Evolutionary conservation across 2,888 invertebrate genomes (phyloP).

Genomic region (Sympetrum striolatum): DNA sequence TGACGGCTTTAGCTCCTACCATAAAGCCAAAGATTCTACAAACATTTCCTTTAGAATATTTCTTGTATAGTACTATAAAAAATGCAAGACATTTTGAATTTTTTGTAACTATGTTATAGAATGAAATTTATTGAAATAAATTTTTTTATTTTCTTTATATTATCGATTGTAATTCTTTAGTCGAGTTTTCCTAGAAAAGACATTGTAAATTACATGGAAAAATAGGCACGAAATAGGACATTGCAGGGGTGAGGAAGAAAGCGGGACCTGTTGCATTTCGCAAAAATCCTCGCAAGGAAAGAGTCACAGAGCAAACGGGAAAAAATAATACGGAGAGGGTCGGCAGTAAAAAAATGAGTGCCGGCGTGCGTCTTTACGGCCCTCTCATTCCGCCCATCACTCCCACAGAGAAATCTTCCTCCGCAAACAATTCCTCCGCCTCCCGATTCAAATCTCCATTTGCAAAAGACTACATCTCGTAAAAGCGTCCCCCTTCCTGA

Average conservation of each 20-base stretch:
- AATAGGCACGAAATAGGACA: not conserved
- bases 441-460: constrained; percentile 9
- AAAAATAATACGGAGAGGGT: constrained; percentile 33
- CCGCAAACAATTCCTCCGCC: not conserved
- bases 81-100: too few species aligned
- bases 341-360: constrained; percentile 41
- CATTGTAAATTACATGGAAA: not conserved
- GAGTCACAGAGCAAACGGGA: constrained; percentile 4
- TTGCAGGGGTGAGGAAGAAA: not conserved
- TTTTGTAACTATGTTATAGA: too few species aligned
- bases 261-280: constrained; percentile 17
- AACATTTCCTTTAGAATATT: too few species aligned
- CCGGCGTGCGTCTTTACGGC: constrained; percentile 39
- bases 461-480: constrained; percentile 36
- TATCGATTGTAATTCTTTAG: too few species aligned
- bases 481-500: not conserved
- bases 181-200: too few species aligned
- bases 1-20: too few species aligned
- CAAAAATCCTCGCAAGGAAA: constrained; percentile 11
- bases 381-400: not conserved
- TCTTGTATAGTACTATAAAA: too few species aligned
- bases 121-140: too few species aligned
- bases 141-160: too few species aligned
- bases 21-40: too few species aligned
- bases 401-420: not conserved